Conservation (phyloP, 2,113 vertebrate genomes). For the Rhynchomys soricoides region DNA sequence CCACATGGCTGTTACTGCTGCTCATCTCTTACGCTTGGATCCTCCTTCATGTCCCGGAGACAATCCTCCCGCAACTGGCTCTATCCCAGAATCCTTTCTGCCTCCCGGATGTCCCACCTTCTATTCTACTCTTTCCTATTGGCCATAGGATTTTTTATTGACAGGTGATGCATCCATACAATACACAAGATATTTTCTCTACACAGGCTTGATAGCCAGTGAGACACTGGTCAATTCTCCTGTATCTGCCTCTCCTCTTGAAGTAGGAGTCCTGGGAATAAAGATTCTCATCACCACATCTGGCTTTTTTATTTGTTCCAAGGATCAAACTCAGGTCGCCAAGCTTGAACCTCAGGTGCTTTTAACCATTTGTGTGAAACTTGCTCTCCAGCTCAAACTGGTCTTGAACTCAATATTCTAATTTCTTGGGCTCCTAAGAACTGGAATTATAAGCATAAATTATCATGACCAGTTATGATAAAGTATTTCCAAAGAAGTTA, state of each 20-base stretch:
- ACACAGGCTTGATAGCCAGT: background rate
- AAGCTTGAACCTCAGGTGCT: background rate
- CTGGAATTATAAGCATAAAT: background rate
- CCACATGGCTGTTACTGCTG: too few relatives aligned
- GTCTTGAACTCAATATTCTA: background rate
- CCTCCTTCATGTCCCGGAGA: too few relatives aligned
- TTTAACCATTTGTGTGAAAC: background rate
- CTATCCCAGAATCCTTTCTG: too few relatives aligned
- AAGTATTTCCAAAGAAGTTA: background rate
- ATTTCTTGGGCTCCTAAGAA: background rate
- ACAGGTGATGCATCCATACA: too few relatives aligned
- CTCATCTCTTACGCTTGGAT: too few relatives aligned
- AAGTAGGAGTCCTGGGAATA: background rate
- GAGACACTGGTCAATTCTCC: background rate
- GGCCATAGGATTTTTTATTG: too few relatives aligned
- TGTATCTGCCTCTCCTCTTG: background rate
- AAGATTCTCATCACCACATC: background rate
- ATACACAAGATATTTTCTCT: too few relatives aligned
- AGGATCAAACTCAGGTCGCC: background rate
- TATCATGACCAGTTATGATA: background rate
- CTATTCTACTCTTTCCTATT: too few relatives aligned
- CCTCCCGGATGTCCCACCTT: too few relatives aligned
- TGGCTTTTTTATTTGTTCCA: background rate
- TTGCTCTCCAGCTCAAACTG: background rate
- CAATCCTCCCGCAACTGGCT: too few relatives aligned